A percentile compares a stretch with the other conserved stretches of the same genome.
These are phyloP conservation scores for Caenorhabditis inopinata DNA, from an alignment of 1,140 invertebrate genomes.

Conservation along the genomic window DNA sequence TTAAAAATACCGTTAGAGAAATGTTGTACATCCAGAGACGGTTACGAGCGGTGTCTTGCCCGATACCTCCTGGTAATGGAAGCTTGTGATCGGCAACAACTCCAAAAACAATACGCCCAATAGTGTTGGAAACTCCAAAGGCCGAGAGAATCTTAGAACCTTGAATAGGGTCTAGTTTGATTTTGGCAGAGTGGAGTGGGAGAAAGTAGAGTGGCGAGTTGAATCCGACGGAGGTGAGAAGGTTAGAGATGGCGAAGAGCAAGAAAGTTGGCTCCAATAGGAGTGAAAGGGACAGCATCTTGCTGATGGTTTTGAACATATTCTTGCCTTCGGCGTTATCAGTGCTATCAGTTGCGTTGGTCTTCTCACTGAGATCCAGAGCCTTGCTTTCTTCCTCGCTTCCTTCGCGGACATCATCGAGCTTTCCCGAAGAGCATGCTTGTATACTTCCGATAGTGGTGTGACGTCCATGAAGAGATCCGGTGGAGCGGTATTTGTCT, in stretches of 20 bases:
- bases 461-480: conserved; percentile 44
- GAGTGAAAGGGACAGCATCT: conserved; percentile 83
- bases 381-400: conserved; percentile 11
- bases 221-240: conserved; percentile 92
- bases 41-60: conserved; percentile 77
- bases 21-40: conserved; percentile 79
- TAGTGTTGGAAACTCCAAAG: conserved; percentile 78
- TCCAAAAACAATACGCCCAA: conserved; percentile 74
- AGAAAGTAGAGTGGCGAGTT: conserved; percentile 85
- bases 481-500: conserved; percentile 43
- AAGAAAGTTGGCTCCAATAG: conserved; percentile 83
- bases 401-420: conserved; percentile 50
- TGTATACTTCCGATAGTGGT: conserved; percentile 49
- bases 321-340: conserved; percentile 43
- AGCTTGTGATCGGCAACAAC: conserved; percentile 73
- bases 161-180: conserved; percentile 68
- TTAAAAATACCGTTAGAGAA: conserved; percentile 78
- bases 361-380: conserved; percentile 35
- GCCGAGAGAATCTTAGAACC: conserved; percentile 87
- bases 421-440: conserved; percentile 46
- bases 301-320: conserved; percentile 70
- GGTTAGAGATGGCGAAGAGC: conserved; percentile 86
- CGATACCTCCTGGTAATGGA: conserved; percentile 83
- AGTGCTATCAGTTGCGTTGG: conserved; percentile 10
- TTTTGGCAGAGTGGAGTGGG: conserved; percentile 67